phyloP scores from a whole-genome alignment of 1,140 invertebrate genomes.

The Gryon sp. region DNA sequence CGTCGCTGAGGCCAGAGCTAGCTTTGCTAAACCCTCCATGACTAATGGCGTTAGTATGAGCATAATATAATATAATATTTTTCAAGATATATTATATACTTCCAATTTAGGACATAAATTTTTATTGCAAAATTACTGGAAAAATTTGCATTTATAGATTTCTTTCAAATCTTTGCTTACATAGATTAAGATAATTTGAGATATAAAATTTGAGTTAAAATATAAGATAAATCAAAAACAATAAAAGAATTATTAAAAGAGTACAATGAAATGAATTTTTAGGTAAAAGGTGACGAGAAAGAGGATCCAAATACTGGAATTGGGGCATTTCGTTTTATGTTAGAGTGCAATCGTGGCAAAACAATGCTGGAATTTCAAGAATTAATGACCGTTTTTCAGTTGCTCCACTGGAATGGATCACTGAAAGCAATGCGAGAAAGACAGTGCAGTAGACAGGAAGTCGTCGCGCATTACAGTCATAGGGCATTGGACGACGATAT shows the following conservation, averaged over 20 bases:
- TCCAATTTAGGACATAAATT: no score
- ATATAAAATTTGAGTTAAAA: no score
- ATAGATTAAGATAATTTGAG: no score
- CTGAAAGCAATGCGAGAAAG: constrained; percentile 94
- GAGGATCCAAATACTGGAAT: constrained; percentile 92
- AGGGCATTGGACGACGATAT: constrained; percentile 95
- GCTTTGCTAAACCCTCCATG: constrained; percentile 78
- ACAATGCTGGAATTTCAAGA: constrained; percentile 98
- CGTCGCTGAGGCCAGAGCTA: constrained; percentile 90
- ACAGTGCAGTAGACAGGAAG: constrained; percentile 96
- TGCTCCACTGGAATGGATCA: constrained; percentile 97
- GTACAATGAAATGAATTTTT: no score
- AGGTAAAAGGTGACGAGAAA: constrained; percentile 82
- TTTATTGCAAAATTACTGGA: no score
- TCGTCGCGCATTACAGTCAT: constrained; percentile 96
- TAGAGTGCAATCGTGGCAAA: constrained; percentile 94
- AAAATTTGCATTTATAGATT: no score
- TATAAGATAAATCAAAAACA: no score
- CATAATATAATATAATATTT: no score
- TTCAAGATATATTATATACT: no score
- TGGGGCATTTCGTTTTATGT: constrained; percentile 96
- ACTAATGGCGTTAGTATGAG: constrained; percentile 72
- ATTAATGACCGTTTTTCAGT: constrained; percentile 97
- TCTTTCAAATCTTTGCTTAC: no score
- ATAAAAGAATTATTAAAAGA: no score